A percentile compares a stretch with the other conserved stretches of the same genome.
phyloP scores from a whole-genome alignment of 2,888 invertebrate species.

The Aethes cnicana region DNA sequence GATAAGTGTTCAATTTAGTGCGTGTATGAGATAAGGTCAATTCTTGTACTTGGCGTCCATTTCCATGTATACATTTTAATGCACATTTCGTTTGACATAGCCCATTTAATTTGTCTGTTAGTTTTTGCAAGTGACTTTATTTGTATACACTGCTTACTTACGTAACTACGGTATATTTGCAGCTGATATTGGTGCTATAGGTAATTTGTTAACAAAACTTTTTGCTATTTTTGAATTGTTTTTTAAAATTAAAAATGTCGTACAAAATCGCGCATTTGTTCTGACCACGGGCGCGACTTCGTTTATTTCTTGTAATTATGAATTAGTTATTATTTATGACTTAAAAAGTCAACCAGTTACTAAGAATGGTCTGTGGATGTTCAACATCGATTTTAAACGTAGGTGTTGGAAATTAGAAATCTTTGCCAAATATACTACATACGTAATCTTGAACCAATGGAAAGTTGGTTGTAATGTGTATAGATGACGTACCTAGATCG shows the following conservation, averaged over 20 bases:
- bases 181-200: slow-evolving; percentile 80
- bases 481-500: slow-evolving; percentile 26
- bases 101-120: slow-evolving; percentile 33
- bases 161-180: slow-evolving; percentile 57
- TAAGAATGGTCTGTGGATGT: slow-evolving; percentile 55
- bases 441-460: slow-evolving; percentile 46
- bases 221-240: slow-evolving; percentile 26
- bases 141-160: slow-evolving; percentile 54
- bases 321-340: slow-evolving; percentile 44
- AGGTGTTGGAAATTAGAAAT: slow-evolving; percentile 59
- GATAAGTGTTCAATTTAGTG: slow-evolving; percentile 79
- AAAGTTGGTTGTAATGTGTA: slow-evolving; percentile 22
- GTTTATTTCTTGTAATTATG: slow-evolving; percentile 31
- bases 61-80: slow-evolving; percentile 43
- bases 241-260: slow-evolving; percentile 38
- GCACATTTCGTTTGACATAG: slow-evolving; percentile 35
- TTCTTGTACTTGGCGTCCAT: slow-evolving; percentile 73
- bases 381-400: slow-evolving; percentile 53
- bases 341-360: slow-evolving; percentile 68
- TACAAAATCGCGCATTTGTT: slow-evolving; percentile 44
- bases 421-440: slow-evolving; percentile 77
- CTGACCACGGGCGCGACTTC: slow-evolving; percentile 18
- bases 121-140: slow-evolving; percentile 40
- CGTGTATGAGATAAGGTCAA: slow-evolving; percentile 69
- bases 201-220: slow-evolving; percentile 47